Evolutionary conservation across 2,888 invertebrate species (phyloP).

Genomic region (Synergus umbraculus): DNA sequence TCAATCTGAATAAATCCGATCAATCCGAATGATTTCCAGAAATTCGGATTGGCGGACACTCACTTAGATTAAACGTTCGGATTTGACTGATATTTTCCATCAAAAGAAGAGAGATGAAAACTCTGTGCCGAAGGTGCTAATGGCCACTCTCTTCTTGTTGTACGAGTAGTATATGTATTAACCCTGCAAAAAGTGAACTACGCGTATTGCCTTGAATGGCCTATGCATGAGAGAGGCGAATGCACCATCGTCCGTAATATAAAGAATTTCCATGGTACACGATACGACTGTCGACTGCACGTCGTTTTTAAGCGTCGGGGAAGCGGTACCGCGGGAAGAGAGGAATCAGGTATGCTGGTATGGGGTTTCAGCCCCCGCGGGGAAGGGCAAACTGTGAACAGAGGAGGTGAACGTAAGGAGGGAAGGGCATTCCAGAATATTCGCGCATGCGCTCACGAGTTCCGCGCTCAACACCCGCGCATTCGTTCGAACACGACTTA

Average conservation of each 20-base stretch:
- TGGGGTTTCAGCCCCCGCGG: constrained; percentile 9
- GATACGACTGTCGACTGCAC: not conserved
- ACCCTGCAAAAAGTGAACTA: too few relatives aligned
- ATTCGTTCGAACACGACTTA: constrained; percentile 56
- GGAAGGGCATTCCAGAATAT: constrained; percentile 58
- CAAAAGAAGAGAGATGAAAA: too few relatives aligned
- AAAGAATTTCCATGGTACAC: not conserved
- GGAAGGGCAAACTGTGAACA: constrained; percentile 26
- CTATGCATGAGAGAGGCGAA: not conserved
- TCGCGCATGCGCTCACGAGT: constrained; percentile 60
- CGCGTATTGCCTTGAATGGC: too few relatives aligned
- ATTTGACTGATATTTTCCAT: too few relatives aligned
- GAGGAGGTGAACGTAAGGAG: constrained; percentile 15
- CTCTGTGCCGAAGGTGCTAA: too few relatives aligned
- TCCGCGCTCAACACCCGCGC: constrained; percentile 61
- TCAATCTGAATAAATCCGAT: too few relatives aligned
- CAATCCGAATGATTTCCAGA: too few relatives aligned
- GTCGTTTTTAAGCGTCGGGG: not conserved
- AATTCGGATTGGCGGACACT: too few relatives aligned
- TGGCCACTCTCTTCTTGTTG: too few relatives aligned
- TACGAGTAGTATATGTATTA: too few relatives aligned
- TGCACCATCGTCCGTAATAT: not conserved
- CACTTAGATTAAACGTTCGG: too few relatives aligned
- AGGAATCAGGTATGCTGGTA: not conserved
- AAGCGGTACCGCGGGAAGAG: not conserved